Percentiles rank a stretch among this genome's conserved stretches.
phyloP scores from a whole-genome alignment of 2,888 invertebrate species.

The Ectobius pallidus region DNA sequence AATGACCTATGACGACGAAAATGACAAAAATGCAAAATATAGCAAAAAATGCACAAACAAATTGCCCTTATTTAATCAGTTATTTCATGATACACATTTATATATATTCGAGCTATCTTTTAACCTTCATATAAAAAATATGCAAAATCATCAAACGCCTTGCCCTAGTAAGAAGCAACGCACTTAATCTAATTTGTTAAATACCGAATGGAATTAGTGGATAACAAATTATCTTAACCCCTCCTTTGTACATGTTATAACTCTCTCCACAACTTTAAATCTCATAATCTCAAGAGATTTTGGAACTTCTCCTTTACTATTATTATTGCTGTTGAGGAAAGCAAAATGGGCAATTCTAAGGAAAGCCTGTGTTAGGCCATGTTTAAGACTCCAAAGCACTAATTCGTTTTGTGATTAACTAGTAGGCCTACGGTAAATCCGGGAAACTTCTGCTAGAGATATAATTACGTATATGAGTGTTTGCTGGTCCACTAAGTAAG shows the following conservation, averaged over 20 bases:
- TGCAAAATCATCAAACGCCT: no score
- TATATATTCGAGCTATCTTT: no score
- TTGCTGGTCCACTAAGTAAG: not conserved
- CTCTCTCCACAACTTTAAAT: not conserved
- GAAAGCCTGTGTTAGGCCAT: not conserved
- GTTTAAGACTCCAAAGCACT: not conserved
- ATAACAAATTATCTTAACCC: not conserved
- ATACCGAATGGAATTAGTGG: not conserved
- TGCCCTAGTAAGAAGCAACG: no score
- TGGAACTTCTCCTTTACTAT: not conserved
- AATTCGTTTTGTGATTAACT: constrained; percentile 3
- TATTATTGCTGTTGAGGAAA: not conserved
- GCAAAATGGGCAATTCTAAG: not conserved
- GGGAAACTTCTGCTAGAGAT: not conserved
- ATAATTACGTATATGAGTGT: not conserved
- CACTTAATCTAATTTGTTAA: not conserved
- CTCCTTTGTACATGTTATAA: not conserved
- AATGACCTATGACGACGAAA: no score
- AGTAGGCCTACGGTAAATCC: not conserved
- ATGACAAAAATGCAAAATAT: no score
- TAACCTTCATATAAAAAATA: no score
- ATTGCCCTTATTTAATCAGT: no score
- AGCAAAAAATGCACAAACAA: no score
- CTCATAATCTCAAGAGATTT: constrained; percentile 1
- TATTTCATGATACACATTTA: no score